Evolutionary conservation across 2,113 vertebrate species (phyloP), one percentile per base, ranked within the genome.

Genomic region (Hoplias malabaricus): DNA sequence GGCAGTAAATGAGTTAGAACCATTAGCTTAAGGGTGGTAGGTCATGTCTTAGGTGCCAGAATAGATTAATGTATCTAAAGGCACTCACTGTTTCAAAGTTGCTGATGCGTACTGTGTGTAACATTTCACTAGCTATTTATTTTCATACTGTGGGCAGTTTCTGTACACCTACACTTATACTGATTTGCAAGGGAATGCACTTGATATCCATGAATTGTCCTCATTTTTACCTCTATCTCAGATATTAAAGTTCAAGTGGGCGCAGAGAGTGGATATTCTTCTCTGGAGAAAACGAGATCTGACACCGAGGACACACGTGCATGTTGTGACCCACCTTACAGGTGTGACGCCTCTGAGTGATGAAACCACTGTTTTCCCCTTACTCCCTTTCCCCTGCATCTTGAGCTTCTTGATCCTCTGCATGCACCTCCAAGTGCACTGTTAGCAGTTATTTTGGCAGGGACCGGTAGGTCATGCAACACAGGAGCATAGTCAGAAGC

Each of bases 231-330:
- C 31, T 74, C 40, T 82, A 34, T 59, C 23, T 53, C 53, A 82
- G 80, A 69, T 5, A 14, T 38, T 8, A 63, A n/a, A 25, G 66
- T 27, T 12, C 33, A 42, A 14, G 54, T 56, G 53, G 80, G 46
- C 0, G 23, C 48, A 48, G 77, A 84, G 21, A 82, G 83, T 25
- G 75, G 78, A 11, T 76, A 81, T 79, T 81, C 79, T 3, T 79
- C 79, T 31, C 31, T 84, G 68, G 79, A 81, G 61, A 81, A 84
- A 50, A 72, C 66, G 8, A 61, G 50, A 36, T 19, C 67, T 21
- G 72, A 36, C 23, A 31, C 43, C 34, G 68, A 65, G 25, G 77
- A 76, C 36, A 6, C 43, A 1, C 57, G 73, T 29, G 10, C 72
- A 27, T 13, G 69, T 57, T 65, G 23, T 71, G 59, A 66, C 31